Evolutionary conservation across 1,140 invertebrate species (phyloP).

Genomic region (Zaprionus capensis): DNA sequence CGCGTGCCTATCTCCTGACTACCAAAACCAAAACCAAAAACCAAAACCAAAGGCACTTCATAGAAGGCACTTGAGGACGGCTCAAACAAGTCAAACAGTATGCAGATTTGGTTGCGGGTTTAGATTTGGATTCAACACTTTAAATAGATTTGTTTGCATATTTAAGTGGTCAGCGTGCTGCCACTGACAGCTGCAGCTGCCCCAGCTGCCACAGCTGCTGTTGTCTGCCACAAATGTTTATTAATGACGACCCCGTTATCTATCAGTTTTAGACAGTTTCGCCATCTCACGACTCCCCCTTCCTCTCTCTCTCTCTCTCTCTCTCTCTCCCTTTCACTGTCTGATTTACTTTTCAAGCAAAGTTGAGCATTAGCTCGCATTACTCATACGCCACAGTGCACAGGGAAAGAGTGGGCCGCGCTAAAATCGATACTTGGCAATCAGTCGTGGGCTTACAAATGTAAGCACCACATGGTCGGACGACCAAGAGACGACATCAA

Average conservation of each 20-base stretch:
- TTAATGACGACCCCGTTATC: slow-evolving; percentile 60
- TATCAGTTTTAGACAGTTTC: slow-evolving; percentile 49
- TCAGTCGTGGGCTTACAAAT: slow-evolving; percentile 63
- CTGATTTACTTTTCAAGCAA: slow-evolving; percentile 19
- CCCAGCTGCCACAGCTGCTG: slow-evolving; percentile 10
- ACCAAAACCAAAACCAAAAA: slow-evolving; percentile 1
- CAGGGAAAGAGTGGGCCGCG: neutral
- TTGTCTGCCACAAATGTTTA: slow-evolving; percentile 55
- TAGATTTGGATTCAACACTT: neutral
- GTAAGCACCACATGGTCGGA: slow-evolving; percentile 59
- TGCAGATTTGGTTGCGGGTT: slow-evolving; percentile 5
- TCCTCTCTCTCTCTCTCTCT: neutral
- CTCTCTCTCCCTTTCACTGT: neutral
- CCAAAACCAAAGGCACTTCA: slow-evolving; percentile 45
- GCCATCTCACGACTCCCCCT: slow-evolving; percentile 21
- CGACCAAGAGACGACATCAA: slow-evolving; percentile 48
- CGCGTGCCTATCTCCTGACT: neutral
- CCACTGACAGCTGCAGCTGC: slow-evolving; percentile 50
- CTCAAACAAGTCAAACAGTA: slow-evolving; percentile 28
- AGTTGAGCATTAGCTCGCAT: slow-evolving; percentile 23
- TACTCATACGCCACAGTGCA: slow-evolving; percentile 41
- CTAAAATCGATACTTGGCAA: slow-evolving; percentile 70
- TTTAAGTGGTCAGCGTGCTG: slow-evolving; percentile 36
- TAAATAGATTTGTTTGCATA: slow-evolving; percentile 24
- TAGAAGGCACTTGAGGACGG: slow-evolving; percentile 28